Base-by-base conservation (phyloP, 2,797 vertebrate genomes). In the Mormyrus proboscirostris region DNA sequence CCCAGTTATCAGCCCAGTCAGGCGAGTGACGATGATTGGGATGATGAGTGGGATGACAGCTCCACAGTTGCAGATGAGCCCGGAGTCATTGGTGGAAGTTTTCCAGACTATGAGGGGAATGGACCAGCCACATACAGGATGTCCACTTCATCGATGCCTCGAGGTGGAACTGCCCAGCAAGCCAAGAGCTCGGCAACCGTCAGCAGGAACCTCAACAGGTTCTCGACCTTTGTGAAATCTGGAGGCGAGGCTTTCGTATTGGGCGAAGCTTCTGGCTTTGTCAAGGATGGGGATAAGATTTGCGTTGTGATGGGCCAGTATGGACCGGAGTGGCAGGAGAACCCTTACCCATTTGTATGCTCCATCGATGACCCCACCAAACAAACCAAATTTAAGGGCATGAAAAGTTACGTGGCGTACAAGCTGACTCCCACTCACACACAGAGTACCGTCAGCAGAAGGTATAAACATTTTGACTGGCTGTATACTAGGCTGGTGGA, bases 381-480 rank as follows among this genome's bases (percentile, higher is more conserved):
- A 91, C 98, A 98, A 95, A 99, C 98, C 85, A 99, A 99, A 93
- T 99, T 99, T 94, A 99, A 99, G 91, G 99, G 99, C 62, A 99
- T 99, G 98, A 99, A 99, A 91, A 99, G 98, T 90, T 99, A 99
- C 93, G 99, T 99, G 0, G 97, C 98, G 10, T 99, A 99, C 91
- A 99, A 98, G 93, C 94, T 99, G 94, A 97, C 98, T 2, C 96
- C 98, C 62, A 98, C 97, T 0, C 97, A 99, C 94, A 99, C 97
- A 0, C 97, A 97, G 89, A 97, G 94, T 92, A 96, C 96, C 3
- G 98, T 99, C 88, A 97, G 97, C 94, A 95, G 98, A 90, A 96
- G 98, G 92, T 99, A 99, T 91, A 99, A 99, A 93, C 99, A 99
- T 95, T 99, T 99, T 2, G 98, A 99, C 94, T 99, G 99, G 99